phyloP scores from a whole-genome alignment of 2,797 vertebrate species.

The Microctenopoma stevenorrisi region DNA sequence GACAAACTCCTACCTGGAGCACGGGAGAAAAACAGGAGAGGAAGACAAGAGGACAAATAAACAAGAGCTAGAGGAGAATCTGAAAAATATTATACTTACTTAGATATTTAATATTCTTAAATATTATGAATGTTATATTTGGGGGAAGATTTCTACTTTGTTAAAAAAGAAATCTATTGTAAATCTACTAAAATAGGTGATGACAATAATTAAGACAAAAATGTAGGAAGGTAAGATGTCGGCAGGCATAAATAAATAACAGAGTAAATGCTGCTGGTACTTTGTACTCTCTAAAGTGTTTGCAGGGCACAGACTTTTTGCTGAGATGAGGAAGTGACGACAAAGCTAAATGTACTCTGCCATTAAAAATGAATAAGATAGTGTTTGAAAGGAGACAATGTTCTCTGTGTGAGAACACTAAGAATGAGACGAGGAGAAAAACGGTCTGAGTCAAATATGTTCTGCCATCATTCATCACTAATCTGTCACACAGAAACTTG shows the following conservation, averaged over 20 bases:
- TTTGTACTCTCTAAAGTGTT: slow-evolving; percentile 25
- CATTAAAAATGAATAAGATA: slow-evolving; percentile 67
- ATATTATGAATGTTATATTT: background rate
- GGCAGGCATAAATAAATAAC: slow-evolving; percentile 40
- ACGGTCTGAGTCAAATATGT: slow-evolving; percentile 22
- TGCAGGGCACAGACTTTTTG: slow-evolving; percentile 20
- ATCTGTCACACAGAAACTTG: slow-evolving; percentile 38
- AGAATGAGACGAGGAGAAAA: background rate
- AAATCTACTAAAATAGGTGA: background rate
- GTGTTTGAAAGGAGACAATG: slow-evolving; percentile 32
- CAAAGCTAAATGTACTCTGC: slow-evolving; percentile 37
- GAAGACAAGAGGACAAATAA: too few species aligned
- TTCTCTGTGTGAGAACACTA: background rate
- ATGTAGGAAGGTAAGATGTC: slow-evolving; percentile 3
- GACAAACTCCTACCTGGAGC: slow-evolving; percentile 64
- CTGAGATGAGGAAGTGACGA: slow-evolving; percentile 23
- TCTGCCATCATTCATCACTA: slow-evolving; percentile 48
- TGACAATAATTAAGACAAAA: slow-evolving; percentile 26
- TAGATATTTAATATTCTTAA: too few species aligned
- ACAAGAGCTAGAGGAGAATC: background rate
- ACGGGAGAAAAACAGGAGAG: background rate
- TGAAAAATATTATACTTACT: too few species aligned
- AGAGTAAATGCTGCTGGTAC: slow-evolving; percentile 19
- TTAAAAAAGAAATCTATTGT: background rate
- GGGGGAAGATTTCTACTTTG: background rate